Base-by-base conservation (phyloP, 37 sponge, comb jelly and placozoan species). In the Theonella swinhoei region DNA sequence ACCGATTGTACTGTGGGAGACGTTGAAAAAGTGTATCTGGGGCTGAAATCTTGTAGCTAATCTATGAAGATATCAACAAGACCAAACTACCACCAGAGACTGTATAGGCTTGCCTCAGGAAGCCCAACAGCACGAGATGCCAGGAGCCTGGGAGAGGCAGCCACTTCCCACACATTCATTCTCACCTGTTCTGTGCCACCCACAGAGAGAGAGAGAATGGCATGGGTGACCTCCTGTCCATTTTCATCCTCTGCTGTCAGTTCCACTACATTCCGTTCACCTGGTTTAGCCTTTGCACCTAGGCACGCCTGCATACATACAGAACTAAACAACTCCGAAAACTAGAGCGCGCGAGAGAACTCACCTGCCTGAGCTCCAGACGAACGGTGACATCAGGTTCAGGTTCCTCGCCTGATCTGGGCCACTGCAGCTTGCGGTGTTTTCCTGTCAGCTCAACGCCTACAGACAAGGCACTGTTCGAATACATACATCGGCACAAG, bases 281-380 rank as follows among this genome's bases (percentile, higher is more conserved):
- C 67, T 22, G 75, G 73, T 41, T 91, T 91, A 32, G 91, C 87
- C 47, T 19, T 39, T 30, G 70, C 78, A 2, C 90, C 90, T 23
- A 89, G 90, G 47, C 85, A 84, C 1, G 85, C 90, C 89, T 89
- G 61, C 61, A 37, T n/a, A n/a, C n/a, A n/a, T n/a, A n/a, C n/a
- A n/a, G n/a, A n/a, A n/a, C n/a, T n/a, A n/a, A n/a, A n/a, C n/a
- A n/a, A n/a, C n/a, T n/a, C n/a, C n/a, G n/a, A n/a, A n/a, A n/a
- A n/a, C n/a, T n/a, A n/a, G n/a, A n/a, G n/a, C n/a, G n/a, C n/a
- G n/a, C n/a, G n/a, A n/a, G n/a, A n/a, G n/a, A n/a, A n/a, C 83
- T 65, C 63, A 89, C 90, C 38, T 84, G 80, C 70, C 80, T 59
- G 0, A 89, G 23, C 36, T 82, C 78, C n/a, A 89, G 80, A 34